These are phyloP conservation scores for Fukomys damarensis DNA, from an alignment of 2,113 vertebrate genomes.

Conservation along the genomic window DNA sequence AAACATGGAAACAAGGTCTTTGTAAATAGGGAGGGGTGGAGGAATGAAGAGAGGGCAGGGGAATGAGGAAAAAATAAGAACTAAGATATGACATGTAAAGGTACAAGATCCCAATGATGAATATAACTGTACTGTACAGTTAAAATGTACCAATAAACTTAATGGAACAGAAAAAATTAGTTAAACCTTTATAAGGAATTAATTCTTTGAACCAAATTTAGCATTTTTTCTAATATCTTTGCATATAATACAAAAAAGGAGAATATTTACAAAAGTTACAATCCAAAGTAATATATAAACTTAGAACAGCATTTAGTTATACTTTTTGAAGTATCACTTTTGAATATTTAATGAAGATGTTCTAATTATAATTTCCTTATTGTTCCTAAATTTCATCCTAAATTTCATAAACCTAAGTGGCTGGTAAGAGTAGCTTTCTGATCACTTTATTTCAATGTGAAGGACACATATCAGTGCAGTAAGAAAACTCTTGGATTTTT, in stretches of 20 bases:
- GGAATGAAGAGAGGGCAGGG: no score
- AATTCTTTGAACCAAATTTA: neutral
- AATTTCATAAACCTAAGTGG: slow-evolving; percentile 31
- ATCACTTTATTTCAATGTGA: neutral
- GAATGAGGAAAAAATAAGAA: no score
- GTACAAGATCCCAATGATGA: no score
- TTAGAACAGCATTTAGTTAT: neutral
- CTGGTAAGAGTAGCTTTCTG: neutral
- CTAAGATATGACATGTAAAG: no score
- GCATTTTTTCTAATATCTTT: slow-evolving; percentile 28
- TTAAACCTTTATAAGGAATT: slow-evolving; percentile 27
- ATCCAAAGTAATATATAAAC: slow-evolving; percentile 1
- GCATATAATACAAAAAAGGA: neutral
- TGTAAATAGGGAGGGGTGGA: no score
- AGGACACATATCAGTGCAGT: neutral
- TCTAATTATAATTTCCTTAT: neutral
- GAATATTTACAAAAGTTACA: neutral
- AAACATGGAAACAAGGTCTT: no score
- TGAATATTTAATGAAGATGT: neutral
- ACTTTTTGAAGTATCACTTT: slow-evolving; percentile 24
- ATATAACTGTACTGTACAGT: no score
- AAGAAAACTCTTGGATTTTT: neutral
- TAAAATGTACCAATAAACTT: no score
- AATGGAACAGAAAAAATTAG: no score
- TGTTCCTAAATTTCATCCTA: slow-evolving; percentile 8